These are phyloP conservation scores for Plemyria rubiginata DNA, from an alignment of 2,888 invertebrate genomes.

Conservation along the genomic window DNA sequence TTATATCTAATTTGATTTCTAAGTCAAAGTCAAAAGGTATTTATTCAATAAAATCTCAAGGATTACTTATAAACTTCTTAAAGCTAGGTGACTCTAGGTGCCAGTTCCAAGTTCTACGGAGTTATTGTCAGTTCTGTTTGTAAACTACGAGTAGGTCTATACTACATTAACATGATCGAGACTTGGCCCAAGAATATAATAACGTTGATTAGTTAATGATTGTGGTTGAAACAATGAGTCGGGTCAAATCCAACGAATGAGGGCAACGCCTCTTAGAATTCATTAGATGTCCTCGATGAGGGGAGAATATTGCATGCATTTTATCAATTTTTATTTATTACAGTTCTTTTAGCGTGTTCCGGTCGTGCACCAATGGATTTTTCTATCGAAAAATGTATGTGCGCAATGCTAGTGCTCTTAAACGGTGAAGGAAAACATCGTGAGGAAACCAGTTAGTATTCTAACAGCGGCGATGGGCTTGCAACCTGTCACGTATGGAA, in stretches of 20 bases:
- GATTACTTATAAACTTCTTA: too few relatives aligned
- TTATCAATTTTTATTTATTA: neutral
- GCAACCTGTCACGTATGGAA: too few relatives aligned
- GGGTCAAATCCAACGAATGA: constrained; percentile 47
- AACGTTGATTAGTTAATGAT: constrained; percentile 80
- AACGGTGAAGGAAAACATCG: too few relatives aligned
- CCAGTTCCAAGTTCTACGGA: neutral
- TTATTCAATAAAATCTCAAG: too few relatives aligned
- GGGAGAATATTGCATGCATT: neutral
- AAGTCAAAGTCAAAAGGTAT: too few relatives aligned
- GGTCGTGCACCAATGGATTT: too few relatives aligned
- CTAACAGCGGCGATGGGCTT: too few relatives aligned
- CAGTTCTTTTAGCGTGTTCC: neutral
- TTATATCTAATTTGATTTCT: too few relatives aligned
- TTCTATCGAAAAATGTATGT: too few relatives aligned
- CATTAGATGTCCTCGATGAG: constrained; percentile 8
- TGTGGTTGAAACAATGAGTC: constrained; percentile 72
- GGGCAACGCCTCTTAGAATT: constrained; percentile 45
- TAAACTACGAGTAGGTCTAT: constrained; percentile 48
- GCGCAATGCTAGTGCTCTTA: too few relatives aligned
- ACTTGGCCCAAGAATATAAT: constrained; percentile 75
- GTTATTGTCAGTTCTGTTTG: constrained; percentile 42
- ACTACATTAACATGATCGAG: constrained; percentile 64
- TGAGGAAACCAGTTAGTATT: too few relatives aligned
- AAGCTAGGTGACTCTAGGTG: too few relatives aligned